Conservation (phyloP, 2,797 vertebrate species). For the Myiotriccus ornatus region DNA sequence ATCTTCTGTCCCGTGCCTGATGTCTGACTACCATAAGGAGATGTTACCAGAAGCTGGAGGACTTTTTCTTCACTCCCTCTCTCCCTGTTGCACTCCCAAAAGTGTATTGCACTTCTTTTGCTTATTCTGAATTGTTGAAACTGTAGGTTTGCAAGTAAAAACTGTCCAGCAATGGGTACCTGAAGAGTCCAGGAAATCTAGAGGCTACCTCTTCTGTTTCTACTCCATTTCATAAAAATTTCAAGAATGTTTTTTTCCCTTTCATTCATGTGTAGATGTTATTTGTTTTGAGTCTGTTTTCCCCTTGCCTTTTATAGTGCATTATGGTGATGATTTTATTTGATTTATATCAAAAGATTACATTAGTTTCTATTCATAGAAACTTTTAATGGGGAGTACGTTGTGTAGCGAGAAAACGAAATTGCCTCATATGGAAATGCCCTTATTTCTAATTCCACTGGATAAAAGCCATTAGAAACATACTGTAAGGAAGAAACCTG, state of each 20-base stretch:
- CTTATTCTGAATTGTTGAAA: not conserved
- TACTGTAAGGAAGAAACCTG: not conserved
- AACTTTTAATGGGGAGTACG: not conserved
- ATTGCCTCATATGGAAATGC: not conserved
- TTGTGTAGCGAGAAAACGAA: not conserved
- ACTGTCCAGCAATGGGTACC: not conserved
- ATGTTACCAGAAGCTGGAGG: not conserved
- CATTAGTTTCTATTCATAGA: not conserved
- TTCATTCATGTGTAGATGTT: not conserved
- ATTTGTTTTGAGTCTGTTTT: not conserved
- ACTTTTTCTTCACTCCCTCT: not conserved
- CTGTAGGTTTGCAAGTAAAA: not conserved
- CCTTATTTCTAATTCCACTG: not conserved
- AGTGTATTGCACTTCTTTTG: not conserved
- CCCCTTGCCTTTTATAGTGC: not conserved
- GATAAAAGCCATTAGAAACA: not conserved
- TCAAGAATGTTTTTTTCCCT: not conserved
- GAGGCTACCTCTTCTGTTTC: not conserved
- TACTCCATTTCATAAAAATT: not conserved
- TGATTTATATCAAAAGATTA: not conserved
- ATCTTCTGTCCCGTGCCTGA: not conserved
- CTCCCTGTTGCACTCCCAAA: not conserved
- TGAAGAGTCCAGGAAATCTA: not conserved
- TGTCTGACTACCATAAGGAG: not conserved
- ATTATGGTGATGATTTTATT: not conserved